Conservation (phyloP, 1,140 invertebrate genomes). For the Chionoecetes opilio region DNA sequence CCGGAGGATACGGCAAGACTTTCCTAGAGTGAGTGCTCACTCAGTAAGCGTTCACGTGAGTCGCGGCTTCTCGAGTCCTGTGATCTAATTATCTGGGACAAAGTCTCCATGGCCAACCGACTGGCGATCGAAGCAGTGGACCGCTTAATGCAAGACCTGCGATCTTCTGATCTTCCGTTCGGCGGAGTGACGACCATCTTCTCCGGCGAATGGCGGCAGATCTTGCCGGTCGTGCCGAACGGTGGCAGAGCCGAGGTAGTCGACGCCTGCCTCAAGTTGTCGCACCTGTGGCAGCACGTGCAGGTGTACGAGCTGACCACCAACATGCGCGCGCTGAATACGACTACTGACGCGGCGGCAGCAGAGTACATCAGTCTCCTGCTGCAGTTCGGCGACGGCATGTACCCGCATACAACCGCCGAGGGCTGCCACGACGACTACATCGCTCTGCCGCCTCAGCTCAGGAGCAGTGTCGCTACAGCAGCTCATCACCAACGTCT, state of each 20-base stretch:
- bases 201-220: constrained; percentile 34
- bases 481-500: constrained; percentile 6
- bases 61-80: constrained; percentile 25
- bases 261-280: constrained; percentile 35
- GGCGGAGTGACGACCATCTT: constrained; percentile 32
- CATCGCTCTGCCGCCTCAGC: not conserved
- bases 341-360: not conserved
- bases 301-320: not conserved
- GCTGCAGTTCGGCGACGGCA: constrained; percentile 10
- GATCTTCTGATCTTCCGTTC: constrained; percentile 6
- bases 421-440: constrained; percentile 44
- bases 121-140: not conserved
- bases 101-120: constrained; percentile 46
- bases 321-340: not conserved
- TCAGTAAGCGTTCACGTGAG: not conserved
- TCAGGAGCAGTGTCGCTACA: not conserved
- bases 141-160: constrained; percentile 22
- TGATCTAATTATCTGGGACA: constrained; percentile 27
- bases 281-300: not conserved
- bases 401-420: not conserved
- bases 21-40: not conserved
- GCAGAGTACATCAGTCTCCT: not conserved
- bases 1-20: constrained; percentile 21
- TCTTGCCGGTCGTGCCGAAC: not conserved
- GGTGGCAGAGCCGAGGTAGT: not conserved